Percentiles rank a stretch among this genome's conserved stretches.
Conservation (phyloP, 2,113 vertebrate species). For the Hymenochirus boettgeri region DNA sequence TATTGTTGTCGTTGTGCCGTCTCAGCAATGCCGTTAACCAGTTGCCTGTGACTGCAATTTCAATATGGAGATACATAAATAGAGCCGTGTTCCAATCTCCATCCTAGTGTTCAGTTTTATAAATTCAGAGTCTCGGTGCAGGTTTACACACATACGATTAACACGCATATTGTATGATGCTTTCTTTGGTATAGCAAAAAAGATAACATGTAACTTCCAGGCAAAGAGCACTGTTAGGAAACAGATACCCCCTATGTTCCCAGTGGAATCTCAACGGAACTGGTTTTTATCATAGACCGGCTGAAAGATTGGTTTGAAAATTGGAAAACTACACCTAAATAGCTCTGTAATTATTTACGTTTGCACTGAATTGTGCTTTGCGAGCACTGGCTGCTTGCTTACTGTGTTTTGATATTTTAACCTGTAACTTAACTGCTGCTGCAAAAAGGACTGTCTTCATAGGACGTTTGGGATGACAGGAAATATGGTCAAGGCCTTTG, state of each 20-base stretch:
- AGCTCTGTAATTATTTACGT: conserved; percentile 53
- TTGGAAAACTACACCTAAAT: conserved; percentile 62
- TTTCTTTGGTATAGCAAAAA: conserved; percentile 47
- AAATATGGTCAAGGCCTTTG: conserved; percentile 36
- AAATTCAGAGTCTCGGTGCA: conserved; percentile 53
- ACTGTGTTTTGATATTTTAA: conserved; percentile 60
- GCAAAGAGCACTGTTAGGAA: conserved; percentile 48
- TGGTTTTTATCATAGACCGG: too few relatives aligned
- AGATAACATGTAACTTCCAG: conserved; percentile 51
- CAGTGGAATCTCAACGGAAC: too few relatives aligned
- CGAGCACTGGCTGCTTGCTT: conserved; percentile 74
- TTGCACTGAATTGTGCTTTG: conserved; percentile 76
- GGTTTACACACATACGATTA: too few relatives aligned
- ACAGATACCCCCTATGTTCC: too few relatives aligned
- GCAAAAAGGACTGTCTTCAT: conserved; percentile 55
- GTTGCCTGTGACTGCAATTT: too few relatives aligned
- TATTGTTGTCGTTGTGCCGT: conserved; percentile 11
- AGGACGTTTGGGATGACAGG: conserved; percentile 28
- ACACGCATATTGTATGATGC: conserved; percentile 47
- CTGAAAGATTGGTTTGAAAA: too few relatives aligned
- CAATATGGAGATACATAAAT: conserved; percentile 50
- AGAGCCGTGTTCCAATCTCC: conserved; percentile 47
- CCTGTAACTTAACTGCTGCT: conserved; percentile 72
- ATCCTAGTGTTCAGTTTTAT: conserved; percentile 46
- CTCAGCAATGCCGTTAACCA: conserved; percentile 37